Percentiles rank a stretch among this genome's conserved stretches.
These are phyloP conservation scores for Pachyseris speciosa DNA, from an alignment of 64 coral and sea anemone species.

Conservation along the genomic window DNA sequence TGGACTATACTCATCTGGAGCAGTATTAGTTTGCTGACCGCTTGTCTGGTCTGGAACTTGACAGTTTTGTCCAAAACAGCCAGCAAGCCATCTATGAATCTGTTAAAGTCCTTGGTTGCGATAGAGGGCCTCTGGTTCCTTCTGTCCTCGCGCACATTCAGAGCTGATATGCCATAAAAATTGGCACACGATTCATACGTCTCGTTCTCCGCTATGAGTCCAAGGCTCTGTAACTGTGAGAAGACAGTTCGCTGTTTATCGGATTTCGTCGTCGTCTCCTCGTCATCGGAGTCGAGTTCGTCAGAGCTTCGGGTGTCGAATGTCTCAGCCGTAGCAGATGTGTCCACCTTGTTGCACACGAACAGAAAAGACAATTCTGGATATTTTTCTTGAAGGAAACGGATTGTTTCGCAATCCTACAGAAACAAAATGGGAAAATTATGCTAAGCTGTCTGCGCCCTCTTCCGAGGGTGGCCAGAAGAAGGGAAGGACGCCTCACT, in stretches of 20 bases:
- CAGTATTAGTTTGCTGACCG: neutral
- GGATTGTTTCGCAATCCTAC: constrained; percentile 51
- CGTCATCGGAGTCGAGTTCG: neutral
- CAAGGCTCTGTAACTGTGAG: neutral
- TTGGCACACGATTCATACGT: neutral
- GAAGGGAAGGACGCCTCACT: too few species aligned
- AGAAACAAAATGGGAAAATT: neutral
- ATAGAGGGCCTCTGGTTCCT: neutral
- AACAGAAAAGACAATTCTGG: constrained; percentile 58
- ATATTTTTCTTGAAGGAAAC: constrained; percentile 49
- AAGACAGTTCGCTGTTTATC: constrained; percentile 11
- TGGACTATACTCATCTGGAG: neutral
- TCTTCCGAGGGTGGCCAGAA: too few species aligned
- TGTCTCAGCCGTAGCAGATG: neutral
- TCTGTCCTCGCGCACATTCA: neutral
- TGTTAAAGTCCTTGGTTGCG: neutral
- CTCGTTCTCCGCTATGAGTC: neutral
- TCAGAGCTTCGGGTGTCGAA: neutral
- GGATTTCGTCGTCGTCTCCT: neutral
- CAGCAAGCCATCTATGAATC: neutral
- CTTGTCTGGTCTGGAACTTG: neutral
- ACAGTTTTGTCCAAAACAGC: neutral
- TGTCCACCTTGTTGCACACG: constrained; percentile 65
- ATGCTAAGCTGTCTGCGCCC: too few species aligned
- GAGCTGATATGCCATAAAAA: constrained; percentile 4